Evolutionary conservation across 2,888 invertebrate species (phyloP), one percentile per base, ranked within the genome.

Genomic region (Odontomyia ornata): DNA sequence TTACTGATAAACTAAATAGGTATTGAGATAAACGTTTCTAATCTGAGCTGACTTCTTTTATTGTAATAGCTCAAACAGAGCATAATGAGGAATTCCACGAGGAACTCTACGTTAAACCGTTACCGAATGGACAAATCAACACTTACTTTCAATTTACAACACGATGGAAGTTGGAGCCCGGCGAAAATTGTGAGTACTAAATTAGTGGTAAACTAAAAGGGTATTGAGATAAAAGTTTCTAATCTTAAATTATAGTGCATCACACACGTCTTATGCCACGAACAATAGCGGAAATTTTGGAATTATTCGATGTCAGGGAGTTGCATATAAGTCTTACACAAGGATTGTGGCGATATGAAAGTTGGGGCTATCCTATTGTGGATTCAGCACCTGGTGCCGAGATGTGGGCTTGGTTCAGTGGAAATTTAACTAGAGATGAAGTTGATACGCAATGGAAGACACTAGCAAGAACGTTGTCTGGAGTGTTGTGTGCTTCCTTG

Each of bases 371-470:
- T 87, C 97, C 98, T 1, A 91, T 95, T 30, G 86, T 92, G 13
- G 94, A 96, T 85, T 94, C 97, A 1, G 94, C 97, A 0, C 95
- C 97, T 0, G 99, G 99, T 5, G 97, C 97, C 1, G 97, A 98
- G 86, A 89, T 98, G 0, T 95, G 94, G 90, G 96, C 95, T 0
- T 98, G 98, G 97, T 98, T 99, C 84, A 90, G 91, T 1, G 80
- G 79, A 0, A 88, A 93, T 83, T 80, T 86, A 2, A 84, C 83
- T 0, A 75, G 79, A 13, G 65, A 76, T 0, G 81, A 83, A 69
- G 91, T 97, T 9, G 93, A 98, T 84, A 88, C 89, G 69, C 91
- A 93, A 81, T 99, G 99, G 99, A 91, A 91, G 82, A 92, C 93
- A 81, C 88, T 99, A 43, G 93, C 95, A 72, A 95, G 96, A 83